These are phyloP conservation scores for Donacobius atricapilla DNA, from an alignment of 2,113 vertebrate genomes.

Conservation along the genomic window DNA sequence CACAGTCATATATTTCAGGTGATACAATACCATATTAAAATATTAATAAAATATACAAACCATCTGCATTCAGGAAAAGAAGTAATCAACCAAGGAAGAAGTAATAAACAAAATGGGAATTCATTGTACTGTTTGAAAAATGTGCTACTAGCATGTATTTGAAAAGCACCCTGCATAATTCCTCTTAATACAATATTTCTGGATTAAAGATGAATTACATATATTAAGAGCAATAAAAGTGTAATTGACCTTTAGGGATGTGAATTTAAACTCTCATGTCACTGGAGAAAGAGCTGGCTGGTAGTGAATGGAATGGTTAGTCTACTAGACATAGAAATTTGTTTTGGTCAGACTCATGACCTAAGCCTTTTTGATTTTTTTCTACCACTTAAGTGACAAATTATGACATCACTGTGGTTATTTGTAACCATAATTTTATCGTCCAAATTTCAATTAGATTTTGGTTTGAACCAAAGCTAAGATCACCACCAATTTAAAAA, in stretches of 20 bases:
- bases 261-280: not conserved
- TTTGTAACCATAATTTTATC: not conserved
- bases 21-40: not conserved
- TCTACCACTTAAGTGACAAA: not conserved
- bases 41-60: constrained; percentile 36
- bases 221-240: not conserved
- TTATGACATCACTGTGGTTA: not conserved
- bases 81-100: not conserved
- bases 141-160: not conserved
- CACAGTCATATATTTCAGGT: not conserved
- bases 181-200: not conserved
- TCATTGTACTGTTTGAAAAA: constrained; percentile 13
- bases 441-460: not conserved
- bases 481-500: not conserved
- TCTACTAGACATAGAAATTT: not conserved
- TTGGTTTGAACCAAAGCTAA: not conserved
- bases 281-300: not conserved
- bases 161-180: not conserved
- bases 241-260: not conserved
- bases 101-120: constrained; percentile 37
- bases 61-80: not conserved
- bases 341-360: not conserved
- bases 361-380: not conserved
- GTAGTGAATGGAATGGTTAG: not conserved
- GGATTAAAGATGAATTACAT: not conserved